phyloP scores from a whole-genome alignment of 2,888 invertebrate species.

The Mechanitis mazaeus region DNA sequence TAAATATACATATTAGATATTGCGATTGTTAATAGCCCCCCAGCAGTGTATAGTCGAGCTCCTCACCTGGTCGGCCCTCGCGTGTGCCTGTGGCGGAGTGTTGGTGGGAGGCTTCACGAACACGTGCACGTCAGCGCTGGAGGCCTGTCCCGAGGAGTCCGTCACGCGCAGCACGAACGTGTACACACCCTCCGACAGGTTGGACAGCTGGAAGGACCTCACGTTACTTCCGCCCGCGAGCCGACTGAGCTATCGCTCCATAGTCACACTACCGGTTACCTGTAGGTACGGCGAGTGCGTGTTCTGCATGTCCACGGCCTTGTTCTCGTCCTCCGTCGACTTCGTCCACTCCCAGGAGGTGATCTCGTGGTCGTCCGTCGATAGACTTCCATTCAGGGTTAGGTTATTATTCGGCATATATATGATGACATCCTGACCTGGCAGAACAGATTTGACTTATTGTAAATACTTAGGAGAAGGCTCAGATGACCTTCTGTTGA shows the following conservation, averaged over 20 bases:
- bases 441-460: too few species aligned
- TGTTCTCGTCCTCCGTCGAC: constrained; percentile 88
- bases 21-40: too few species aligned
- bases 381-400: constrained; percentile 91
- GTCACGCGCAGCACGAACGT: constrained; percentile 95
- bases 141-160: constrained; percentile 92
- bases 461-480: too few species aligned
- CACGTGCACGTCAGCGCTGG: constrained; percentile 91
- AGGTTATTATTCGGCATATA: constrained; percentile 92
- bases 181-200: constrained; percentile 95
- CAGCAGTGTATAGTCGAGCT: too few species aligned
- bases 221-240: too few species aligned
- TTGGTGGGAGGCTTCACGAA: constrained; percentile 94
- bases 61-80: constrained; percentile 75
- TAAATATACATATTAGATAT: too few species aligned
- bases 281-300: constrained; percentile 92
- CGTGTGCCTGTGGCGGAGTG: constrained; percentile 85
- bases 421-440: constrained; percentile 90
- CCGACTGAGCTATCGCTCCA: too few species aligned
- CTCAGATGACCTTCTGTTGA: too few species aligned
- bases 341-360: constrained; percentile 98
- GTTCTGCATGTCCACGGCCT: constrained; percentile 97
- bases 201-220: constrained; percentile 78
- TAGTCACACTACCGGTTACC: constrained; percentile 34
- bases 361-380: constrained; percentile 95